phyloP scores from a whole-genome alignment of 2,888 invertebrate species.

The Tetragonula carbonaria region DNA sequence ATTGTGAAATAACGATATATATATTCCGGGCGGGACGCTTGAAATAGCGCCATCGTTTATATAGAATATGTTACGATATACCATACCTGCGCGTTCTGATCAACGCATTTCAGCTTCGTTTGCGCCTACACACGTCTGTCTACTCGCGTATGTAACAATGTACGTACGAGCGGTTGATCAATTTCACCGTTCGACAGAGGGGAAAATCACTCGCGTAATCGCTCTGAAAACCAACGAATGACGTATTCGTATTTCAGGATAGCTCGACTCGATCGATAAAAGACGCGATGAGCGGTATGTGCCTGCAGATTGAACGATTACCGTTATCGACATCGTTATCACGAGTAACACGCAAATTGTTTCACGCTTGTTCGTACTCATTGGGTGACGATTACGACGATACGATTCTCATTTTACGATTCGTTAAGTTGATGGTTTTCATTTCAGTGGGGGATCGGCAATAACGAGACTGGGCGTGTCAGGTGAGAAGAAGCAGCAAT shows the following conservation, averaged over 20 bases:
- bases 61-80: constrained; percentile 55
- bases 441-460: not conserved
- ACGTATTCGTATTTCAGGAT: constrained; percentile 5
- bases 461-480: constrained; percentile 45
- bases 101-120: constrained; percentile 25
- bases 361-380: not conserved
- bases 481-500: constrained; percentile 42
- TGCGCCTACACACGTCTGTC: constrained; percentile 8
- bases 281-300: too few species aligned
- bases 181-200: constrained; percentile 34
- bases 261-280: not conserved
- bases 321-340: not conserved
- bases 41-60: constrained; percentile 43
- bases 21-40: constrained; percentile 55
- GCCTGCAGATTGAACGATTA: not conserved
- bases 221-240: constrained; percentile 22
- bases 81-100: not conserved
- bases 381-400: constrained; percentile 17
- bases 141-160: not conserved
- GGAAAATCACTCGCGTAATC: constrained; percentile 31
- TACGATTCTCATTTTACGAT: constrained; percentile 28
- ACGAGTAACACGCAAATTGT: not conserved
- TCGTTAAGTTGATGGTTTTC: not conserved
- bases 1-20: constrained; percentile 73
- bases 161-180: not conserved